These are phyloP conservation scores for Caenorhabditis zanzibari DNA, from an alignment of 2,888 invertebrate genomes.

Conservation along the genomic window DNA sequence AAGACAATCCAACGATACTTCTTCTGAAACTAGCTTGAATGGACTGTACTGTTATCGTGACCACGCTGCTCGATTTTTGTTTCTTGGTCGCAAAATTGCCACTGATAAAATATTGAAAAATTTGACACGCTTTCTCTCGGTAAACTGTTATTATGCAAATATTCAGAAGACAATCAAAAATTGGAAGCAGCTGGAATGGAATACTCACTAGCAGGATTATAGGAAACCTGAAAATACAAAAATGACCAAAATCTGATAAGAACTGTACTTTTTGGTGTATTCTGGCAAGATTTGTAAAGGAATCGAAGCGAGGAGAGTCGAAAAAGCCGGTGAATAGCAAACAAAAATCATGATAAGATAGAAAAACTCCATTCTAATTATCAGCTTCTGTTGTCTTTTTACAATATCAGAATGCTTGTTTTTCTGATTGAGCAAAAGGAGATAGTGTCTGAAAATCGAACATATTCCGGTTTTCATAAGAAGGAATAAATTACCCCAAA, in stretches of 20 bases:
- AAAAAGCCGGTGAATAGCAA: slow-evolving; percentile 2
- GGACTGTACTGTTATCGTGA: neutral
- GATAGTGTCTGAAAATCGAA: slow-evolving; percentile 11
- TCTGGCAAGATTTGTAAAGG: neutral
- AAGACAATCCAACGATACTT: neutral
- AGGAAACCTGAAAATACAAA: slow-evolving; percentile 16
- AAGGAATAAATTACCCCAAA: neutral
- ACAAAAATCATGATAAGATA: slow-evolving; percentile 24
- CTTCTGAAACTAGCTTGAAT: neutral
- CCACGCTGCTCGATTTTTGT: neutral
- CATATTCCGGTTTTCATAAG: neutral
- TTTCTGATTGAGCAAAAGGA: neutral
- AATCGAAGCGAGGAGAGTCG: neutral
- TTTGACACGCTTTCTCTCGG: neutral
- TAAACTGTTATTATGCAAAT: neutral
- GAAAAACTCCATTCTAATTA: slow-evolving; percentile 13
- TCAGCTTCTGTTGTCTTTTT: slow-evolving; percentile 14
- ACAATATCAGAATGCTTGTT: slow-evolving; percentile 2
- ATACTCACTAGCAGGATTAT: slow-evolving; percentile 5
- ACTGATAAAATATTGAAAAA: neutral
- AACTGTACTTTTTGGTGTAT: neutral
- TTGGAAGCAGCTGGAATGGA: slow-evolving; percentile 29
- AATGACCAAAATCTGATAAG: neutral
- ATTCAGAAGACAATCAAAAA: slow-evolving; percentile 28
- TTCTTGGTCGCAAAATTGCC: neutral